Conservation (phyloP, 2,797 vertebrate genomes). For the Mus spretus region DNA sequence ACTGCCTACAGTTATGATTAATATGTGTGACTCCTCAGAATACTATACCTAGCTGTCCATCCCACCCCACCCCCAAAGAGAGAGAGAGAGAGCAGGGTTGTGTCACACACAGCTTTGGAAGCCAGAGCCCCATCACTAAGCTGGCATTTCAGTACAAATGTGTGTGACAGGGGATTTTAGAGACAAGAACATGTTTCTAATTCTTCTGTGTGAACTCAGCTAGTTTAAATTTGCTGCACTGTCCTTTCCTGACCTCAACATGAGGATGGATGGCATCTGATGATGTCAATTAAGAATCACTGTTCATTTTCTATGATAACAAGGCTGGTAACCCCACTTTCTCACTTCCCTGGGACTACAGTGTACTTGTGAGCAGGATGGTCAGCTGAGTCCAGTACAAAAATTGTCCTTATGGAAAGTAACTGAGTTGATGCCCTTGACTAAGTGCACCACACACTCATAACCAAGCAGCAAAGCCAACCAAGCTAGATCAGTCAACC, state of each 20-base stretch:
- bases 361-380: background rate
- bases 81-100: background rate
- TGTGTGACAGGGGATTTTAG: background rate
- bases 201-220: background rate
- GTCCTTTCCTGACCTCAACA: constrained; percentile 41
- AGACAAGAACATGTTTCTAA: constrained; percentile 25
- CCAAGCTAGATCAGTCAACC: constrained; percentile 6
- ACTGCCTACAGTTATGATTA: background rate
- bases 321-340: background rate
- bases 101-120: background rate
- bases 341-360: background rate
- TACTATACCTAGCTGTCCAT: background rate
- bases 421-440: background rate
- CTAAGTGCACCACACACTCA: constrained; percentile 53
- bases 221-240: constrained; percentile 15
- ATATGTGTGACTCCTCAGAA: constrained; percentile 17
- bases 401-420: constrained; percentile 6
- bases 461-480: constrained; percentile 21
- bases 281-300: background rate
- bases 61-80: background rate
- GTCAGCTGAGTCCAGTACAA: constrained; percentile 16
- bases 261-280: background rate
- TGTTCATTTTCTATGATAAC: background rate
- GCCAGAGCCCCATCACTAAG: constrained; percentile 13
- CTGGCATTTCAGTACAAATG: constrained; percentile 31